Base-by-base conservation (phyloP, 30 jellyfish, hydroid and myxozoan species). In the Turritopsis rubra region DNA sequence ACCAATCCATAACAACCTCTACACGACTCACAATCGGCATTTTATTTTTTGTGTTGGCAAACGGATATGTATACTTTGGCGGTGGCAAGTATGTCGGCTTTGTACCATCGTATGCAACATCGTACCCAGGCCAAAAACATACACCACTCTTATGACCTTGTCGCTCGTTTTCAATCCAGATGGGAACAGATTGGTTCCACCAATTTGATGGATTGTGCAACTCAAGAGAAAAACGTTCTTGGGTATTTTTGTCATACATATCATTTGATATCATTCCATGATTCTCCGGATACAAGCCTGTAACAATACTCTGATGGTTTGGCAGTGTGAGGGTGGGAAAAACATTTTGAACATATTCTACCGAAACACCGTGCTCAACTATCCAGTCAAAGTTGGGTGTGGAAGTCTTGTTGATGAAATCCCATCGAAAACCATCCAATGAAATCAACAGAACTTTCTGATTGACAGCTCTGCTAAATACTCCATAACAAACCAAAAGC, bases 371-470 rank as follows among this genome's bases (percentile, higher is more conserved):
- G 22, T 86, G 68, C 26, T 85, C 72, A 0, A 85, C 82, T 65
- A 93, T 71, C 65, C 79, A 77, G 18, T 86, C 75, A 24, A 93
- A 70, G 53, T 88, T 80, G 28, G 95, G 91, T 9, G 86, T 80
- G 24, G 29, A 17, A 21, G 71, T 54, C 28, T 41, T 70, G 23
- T 19, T 71, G 25, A 23, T 89, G 76, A 72, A 94, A 83, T 94
- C 97, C 92, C 92, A 89, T 0, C 99, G 95, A 71, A 88, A 85
- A 5, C 99, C 99, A 65, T 94, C 99, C 18, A 94, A 41, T 41
- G 97, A 88, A 18, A 94, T 52, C 85, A 94, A 79, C 0, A 94
- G 54, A 18, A 94, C 87, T 79, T 86, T 80, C 54, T 68, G 28
- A 68, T 41, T 41, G 60, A 41, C 60, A 41, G 60, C 9, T 41